Evolutionary conservation across 2,113 vertebrate genomes (phyloP).

Genomic region (Mobula hypostoma): DNA sequence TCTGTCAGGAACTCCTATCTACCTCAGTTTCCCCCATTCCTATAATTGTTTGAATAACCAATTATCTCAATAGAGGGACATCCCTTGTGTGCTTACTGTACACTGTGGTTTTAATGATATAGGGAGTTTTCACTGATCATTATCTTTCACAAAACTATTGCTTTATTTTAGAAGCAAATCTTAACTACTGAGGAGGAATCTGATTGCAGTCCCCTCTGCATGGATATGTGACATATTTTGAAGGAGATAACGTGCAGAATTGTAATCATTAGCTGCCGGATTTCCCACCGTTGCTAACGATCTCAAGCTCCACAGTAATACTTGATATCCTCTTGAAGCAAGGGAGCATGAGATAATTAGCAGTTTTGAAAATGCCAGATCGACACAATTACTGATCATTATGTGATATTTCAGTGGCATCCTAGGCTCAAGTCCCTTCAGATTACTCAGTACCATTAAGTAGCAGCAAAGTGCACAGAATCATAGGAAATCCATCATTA

Average conservation of each 20-base stretch:
- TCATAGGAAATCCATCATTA: background rate
- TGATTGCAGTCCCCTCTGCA: background rate
- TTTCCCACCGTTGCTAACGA: background rate
- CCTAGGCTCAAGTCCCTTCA: background rate
- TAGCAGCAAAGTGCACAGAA: background rate
- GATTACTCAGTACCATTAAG: background rate
- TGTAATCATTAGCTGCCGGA: background rate
- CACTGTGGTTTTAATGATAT: background rate
- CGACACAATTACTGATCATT: background rate
- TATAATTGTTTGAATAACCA: background rate
- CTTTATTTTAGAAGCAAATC: background rate
- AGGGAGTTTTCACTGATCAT: background rate
- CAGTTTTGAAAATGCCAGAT: background rate
- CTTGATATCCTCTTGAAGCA: background rate
- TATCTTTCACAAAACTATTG: background rate
- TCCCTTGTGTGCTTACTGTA: background rate
- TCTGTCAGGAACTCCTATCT: no score
- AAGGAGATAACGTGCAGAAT: background rate
- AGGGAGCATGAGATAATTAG: background rate
- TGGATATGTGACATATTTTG: background rate
- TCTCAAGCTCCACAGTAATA: background rate
- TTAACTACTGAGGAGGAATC: background rate
- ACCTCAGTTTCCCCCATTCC: no score
- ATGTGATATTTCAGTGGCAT: background rate
- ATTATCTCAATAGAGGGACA: background rate